phyloP scores from a whole-genome alignment of 2,113 vertebrate species.

The Notarius lentiginosus region DNA sequence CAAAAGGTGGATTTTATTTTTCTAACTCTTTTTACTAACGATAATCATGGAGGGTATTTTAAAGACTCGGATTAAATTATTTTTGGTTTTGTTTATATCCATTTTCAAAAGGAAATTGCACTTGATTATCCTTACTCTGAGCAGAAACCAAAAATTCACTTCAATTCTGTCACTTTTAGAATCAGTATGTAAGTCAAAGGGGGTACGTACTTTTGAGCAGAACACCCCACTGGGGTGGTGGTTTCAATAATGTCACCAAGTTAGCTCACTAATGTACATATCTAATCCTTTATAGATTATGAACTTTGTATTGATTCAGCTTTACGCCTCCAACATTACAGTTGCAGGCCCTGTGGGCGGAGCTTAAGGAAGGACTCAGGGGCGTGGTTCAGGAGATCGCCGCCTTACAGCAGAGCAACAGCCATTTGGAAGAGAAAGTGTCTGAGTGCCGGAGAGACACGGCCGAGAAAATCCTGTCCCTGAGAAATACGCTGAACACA shows the following conservation, averaged over 20 bases:
- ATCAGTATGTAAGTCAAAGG: background rate
- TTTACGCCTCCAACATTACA: constrained; percentile 37
- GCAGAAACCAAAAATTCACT: background rate
- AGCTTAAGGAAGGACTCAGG: constrained; percentile 88
- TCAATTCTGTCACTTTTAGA: background rate
- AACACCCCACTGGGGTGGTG: background rate
- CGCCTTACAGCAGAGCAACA: constrained; percentile 84
- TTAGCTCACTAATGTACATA: background rate
- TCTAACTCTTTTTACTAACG: too few species aligned
- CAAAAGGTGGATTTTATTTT: too few species aligned
- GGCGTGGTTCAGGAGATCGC: constrained; percentile 83
- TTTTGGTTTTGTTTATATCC: background rate
- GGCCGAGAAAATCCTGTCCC: constrained; percentile 88
- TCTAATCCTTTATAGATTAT: background rate
- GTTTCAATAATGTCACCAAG: background rate
- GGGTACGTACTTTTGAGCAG: background rate
- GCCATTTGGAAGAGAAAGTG: constrained; percentile 84
- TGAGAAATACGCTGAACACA: constrained; percentile 91
- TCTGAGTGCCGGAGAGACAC: constrained; percentile 84
- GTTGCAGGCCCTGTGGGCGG: constrained; percentile 89
- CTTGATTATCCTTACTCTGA: background rate
- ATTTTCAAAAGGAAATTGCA: background rate
- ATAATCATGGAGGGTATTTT: background rate
- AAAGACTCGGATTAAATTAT: background rate
- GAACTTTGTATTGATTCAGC: background rate